Base-by-base conservation (phyloP, 2,113 vertebrate species). In the Labeo catla region DNA sequence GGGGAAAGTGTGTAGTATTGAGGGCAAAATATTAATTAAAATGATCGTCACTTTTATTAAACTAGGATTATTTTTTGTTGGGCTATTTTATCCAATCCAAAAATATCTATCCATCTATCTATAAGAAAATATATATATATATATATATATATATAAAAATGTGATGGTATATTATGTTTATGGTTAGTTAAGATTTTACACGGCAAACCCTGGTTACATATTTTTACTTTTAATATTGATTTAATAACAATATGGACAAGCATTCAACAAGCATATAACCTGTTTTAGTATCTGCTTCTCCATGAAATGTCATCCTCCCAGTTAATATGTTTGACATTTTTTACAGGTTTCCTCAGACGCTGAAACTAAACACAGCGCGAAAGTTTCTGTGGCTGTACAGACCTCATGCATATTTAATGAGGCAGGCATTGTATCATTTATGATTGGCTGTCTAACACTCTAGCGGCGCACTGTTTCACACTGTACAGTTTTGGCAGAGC, bases 371-470 rank as follows among this genome's bases (percentile, higher is more conserved):
- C 21, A 45, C 21, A 65, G 59, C 12, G 23, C 61, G 12, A 15
- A 63, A 61, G 39, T 45, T 65, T 81, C 12, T 81, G 13, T 54
- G 50, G 8, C 57, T 61, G 57, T 61, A 61, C 76, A 34, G 45
- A 11, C n/a, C 61, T 81, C 79, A 81, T 81, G 79, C 73, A 74
- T 66, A 70, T 61, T 21, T 54, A 36, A 47, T 54, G 76, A 36
- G 15, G n/a, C 45, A 36, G 15, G n/a, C 45, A 66, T 81, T 81
- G 78, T 81, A 45, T 81, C 21, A 8, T 81, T 47, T 81, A 77
- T 81, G 78, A 63, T 45, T 81, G 78, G 54, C 78, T 63, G 78
- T 63, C 78, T 78, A 57, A 77, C 76, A 77, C 23, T 54, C 76
- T 52, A 10, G 28, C 4, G 0, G 23, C 2, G 49, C 76, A 15